These are phyloP conservation scores for Synodontis membranacea DNA, from an alignment of 2,113 vertebrate genomes.

Conservation along the genomic window DNA sequence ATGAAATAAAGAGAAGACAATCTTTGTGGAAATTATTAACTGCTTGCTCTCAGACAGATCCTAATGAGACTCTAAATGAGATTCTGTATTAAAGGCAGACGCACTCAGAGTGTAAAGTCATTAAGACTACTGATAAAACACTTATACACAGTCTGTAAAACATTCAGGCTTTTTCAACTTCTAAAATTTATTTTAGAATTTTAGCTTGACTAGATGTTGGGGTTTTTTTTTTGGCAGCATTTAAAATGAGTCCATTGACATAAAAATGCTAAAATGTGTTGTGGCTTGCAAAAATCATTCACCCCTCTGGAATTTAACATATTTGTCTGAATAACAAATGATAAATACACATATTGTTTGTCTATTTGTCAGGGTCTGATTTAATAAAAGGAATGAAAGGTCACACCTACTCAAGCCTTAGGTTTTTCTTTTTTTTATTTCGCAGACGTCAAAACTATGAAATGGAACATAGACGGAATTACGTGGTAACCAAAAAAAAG, in stretches of 20 bases:
- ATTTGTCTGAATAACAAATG: neutral
- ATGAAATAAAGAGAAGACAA: neutral
- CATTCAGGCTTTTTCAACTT: neutral
- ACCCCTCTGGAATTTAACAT: neutral
- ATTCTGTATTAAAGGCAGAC: neutral
- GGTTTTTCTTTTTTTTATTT: too few species aligned
- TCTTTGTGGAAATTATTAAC: neutral
- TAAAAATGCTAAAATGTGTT: neutral
- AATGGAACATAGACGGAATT: too few species aligned
- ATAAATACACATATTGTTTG: neutral
- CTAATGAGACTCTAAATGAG: neutral
- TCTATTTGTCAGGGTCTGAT: too few species aligned
- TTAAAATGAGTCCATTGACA: neutral
- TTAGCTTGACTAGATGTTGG: neutral
- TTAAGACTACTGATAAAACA: neutral
- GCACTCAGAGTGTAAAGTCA: neutral
- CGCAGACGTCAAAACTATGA: too few species aligned
- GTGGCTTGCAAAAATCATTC: neutral
- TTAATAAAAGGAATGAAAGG: too few species aligned
- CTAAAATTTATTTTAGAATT: too few species aligned
- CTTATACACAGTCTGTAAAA: neutral
- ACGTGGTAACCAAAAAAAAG: too few species aligned
- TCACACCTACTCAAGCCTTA: too few species aligned
- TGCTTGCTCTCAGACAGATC: neutral
- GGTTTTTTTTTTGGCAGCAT: too few species aligned